Percentiles rank a stretch among this genome's conserved stretches.
Conservation (phyloP, 2,888 invertebrate genomes). For the Melinopterus prodromus region DNA sequence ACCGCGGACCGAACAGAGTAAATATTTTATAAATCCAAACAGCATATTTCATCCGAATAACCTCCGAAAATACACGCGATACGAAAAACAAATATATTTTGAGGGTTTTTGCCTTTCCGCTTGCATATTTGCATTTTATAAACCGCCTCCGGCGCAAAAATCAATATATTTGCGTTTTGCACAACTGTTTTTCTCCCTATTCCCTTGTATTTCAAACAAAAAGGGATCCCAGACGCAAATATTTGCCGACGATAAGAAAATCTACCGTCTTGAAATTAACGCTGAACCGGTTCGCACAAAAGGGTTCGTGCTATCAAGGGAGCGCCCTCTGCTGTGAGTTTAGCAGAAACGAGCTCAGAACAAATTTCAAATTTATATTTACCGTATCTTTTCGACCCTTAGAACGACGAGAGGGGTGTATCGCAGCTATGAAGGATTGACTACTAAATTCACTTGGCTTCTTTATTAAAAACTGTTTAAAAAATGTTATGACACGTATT, state of each 20-base stretch:
- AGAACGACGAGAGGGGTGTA: not conserved
- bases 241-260: not conserved
- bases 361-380: not conserved
- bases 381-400: not conserved
- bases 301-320: not conserved
- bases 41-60: not conserved
- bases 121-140: not conserved
- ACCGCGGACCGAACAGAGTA: not conserved
- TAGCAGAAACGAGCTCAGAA: not conserved
- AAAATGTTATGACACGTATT: slow-evolving; percentile 14
- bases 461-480: not conserved
- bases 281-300: not conserved
- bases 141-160: not conserved
- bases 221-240: not conserved
- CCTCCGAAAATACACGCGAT: not conserved
- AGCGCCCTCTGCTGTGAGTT: not conserved
- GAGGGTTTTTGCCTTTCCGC: not conserved
- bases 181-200: not conserved
- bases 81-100: not conserved
- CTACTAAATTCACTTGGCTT: not conserved
- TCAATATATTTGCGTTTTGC: not conserved
- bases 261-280: not conserved
- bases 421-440: not conserved
- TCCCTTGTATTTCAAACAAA: not conserved
- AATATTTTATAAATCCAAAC: not conserved